phyloP scores from a whole-genome alignment of 2,888 invertebrate genomes.

The Lithophane ornitopus region DNA sequence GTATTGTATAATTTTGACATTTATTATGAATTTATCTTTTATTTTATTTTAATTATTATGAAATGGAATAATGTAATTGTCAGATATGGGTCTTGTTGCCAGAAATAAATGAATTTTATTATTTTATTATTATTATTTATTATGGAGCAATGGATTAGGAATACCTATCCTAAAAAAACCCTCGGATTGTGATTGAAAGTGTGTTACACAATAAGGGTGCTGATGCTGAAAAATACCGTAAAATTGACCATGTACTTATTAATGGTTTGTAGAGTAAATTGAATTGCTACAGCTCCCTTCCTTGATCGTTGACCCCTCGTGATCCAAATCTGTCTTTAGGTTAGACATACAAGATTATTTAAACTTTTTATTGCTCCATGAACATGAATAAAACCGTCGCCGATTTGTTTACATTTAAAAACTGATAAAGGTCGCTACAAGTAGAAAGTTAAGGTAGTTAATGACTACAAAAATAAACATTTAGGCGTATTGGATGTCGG shows the following conservation, averaged over 20 bases:
- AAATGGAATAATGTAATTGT: no score
- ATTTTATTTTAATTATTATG: no score
- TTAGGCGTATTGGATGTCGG: conserved; percentile 68
- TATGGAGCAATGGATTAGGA: no score
- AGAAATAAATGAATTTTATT: no score
- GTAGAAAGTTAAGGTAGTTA: conserved; percentile 72
- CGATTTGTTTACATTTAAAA: conserved; percentile 43
- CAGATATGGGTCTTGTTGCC: no score
- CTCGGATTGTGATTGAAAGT: no score
- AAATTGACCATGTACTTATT: neutral
- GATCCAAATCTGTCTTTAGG: conserved; percentile 5
- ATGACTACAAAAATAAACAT: conserved; percentile 74
- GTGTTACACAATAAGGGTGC: no score
- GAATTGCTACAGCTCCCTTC: neutral
- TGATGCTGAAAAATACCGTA: neutral
- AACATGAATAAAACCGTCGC: neutral
- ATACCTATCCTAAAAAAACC: no score
- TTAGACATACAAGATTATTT: neutral
- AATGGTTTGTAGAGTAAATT: neutral
- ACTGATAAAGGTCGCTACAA: conserved; percentile 44
- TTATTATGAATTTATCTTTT: no score
- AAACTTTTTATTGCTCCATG: conserved; percentile 7
- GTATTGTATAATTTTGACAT: no score
- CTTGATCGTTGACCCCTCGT: neutral
- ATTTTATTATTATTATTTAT: no score